These are phyloP conservation scores for Melanophora roralis DNA, from an alignment of 2,888 invertebrate genomes.

Conservation along the genomic window DNA sequence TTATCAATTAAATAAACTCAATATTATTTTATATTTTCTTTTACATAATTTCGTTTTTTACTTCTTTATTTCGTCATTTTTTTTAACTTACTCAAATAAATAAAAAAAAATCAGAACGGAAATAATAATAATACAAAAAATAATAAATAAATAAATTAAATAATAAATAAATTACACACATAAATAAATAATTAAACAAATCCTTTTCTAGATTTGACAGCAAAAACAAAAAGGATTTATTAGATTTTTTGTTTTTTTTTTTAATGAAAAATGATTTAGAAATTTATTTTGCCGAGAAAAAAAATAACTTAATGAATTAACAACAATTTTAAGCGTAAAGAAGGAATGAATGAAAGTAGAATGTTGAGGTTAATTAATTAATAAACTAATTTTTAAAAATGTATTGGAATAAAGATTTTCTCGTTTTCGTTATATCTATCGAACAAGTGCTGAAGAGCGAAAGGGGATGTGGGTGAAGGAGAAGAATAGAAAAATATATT, in stretches of 20 bases:
- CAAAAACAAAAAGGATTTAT: conserved; percentile 14
- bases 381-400: conserved; percentile 20
- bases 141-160: conserved; percentile 51
- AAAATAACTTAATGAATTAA: conserved; percentile 32
- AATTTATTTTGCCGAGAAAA: conserved; percentile 4
- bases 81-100: conserved; percentile 60
- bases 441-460: conserved; percentile 10
- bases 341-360: not conserved
- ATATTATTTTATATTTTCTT: not conserved
- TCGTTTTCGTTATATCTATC: conserved; percentile 6
- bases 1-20: conserved; percentile 16
- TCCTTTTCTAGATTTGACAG: conserved; percentile 27
- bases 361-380: conserved; percentile 15
- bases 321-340: conserved; percentile 14
- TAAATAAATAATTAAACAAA: conserved; percentile 64
- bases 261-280: not conserved
- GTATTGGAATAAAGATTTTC: not conserved
- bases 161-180: conserved; percentile 64
- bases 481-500: not conserved
- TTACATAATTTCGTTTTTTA: conserved; percentile 49
- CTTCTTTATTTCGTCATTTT: conserved; percentile 52
- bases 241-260: conserved; percentile 3
- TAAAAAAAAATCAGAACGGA: conserved; percentile 62
- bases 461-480: not conserved
- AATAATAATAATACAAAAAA: conserved; percentile 62